Base-by-base conservation (phyloP, 37 sponge, comb jelly and placozoan species). In the Hormiphora californensis region DNA sequence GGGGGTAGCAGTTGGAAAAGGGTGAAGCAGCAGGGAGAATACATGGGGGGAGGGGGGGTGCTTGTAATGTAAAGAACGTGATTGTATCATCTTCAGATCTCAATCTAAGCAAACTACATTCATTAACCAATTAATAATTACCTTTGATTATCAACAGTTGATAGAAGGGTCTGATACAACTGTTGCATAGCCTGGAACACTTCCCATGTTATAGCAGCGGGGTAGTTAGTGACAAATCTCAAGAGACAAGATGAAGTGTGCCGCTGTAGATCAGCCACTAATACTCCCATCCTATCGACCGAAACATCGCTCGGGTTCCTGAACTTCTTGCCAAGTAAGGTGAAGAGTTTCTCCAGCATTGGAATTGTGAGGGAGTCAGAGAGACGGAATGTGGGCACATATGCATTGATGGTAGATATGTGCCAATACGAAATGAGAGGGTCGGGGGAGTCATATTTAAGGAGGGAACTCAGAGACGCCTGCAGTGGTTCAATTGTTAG, bases 171-270 rank as follows among this genome's bases (percentile, higher is more conserved):
- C 4, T 73, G 46, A 19, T 73, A 73, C 46, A 73, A 46, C 4
- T 43, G 43, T 28, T 73, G 81, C 81, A 73, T 73, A 19, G 81
- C 81, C 43, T 73, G 81, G 81, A 73, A 73, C 15, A 73, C 81
- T 21, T 73, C 81, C 81, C 81, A 73, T 33, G 81, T 73, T 27
- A 73, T 73, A 4, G 43, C 81, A 73, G 81, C 40, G 12, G 81
- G 81, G 46, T 73, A 73, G 81, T 73, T 73, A 33, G 81, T 73
- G 8, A 73, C 81, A 41, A 73, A 73, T 3, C 81, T 21, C 8
- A 73, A 46, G 27, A 73, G 44, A 17, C 32, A 33, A 21, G 46
- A 43, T n/a, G 81, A 73, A 15, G 81, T 73, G 81, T 73, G 81
- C 1, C 81, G 81, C 27, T 73, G 81, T 1, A 73, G 46, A 28